These are phyloP conservation scores for Parnassius smintheus DNA, from an alignment of 2,888 invertebrate genomes.

Conservation along the genomic window DNA sequence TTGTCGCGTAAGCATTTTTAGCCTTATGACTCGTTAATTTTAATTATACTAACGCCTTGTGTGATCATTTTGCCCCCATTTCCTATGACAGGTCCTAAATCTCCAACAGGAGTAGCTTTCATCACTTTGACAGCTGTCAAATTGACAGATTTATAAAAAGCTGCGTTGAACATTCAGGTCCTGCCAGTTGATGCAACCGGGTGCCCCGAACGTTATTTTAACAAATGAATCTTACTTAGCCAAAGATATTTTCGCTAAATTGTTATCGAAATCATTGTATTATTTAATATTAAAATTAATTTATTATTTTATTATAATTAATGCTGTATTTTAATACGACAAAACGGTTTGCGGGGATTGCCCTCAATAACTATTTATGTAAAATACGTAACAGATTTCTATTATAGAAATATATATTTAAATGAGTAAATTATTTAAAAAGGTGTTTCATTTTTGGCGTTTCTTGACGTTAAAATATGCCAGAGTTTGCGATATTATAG, in stretches of 20 bases:
- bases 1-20: conserved; percentile 23
- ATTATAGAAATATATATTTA: conserved; percentile 73
- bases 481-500: too few relatives aligned
- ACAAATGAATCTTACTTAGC: conserved; percentile 61
- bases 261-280: conserved; percentile 48
- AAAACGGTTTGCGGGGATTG: conserved; percentile 33
- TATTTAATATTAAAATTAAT: conserved; percentile 46
- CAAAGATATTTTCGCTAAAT: conserved; percentile 62
- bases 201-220: conserved; percentile 26
- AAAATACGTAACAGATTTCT: conserved; percentile 70
- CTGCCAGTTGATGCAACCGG: not conserved
- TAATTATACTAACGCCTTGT: conserved; percentile 30
- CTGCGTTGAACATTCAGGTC: not conserved
- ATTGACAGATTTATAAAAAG: conserved; percentile 5
- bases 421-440: conserved; percentile 61
- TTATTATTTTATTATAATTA: conserved; percentile 46
- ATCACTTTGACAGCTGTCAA: conserved; percentile 23
- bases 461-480: too few relatives aligned
- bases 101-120: conserved; percentile 2
- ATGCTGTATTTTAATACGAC: conserved; percentile 48
- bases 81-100: not conserved
- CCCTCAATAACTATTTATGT: conserved; percentile 48
- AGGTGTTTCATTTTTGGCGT: conserved; percentile 43
- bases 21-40: conserved; percentile 32
- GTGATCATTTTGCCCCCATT: conserved; percentile 10